Conservation (phyloP, 1,140 invertebrate genomes). For the Helicoverpa armigera region DNA sequence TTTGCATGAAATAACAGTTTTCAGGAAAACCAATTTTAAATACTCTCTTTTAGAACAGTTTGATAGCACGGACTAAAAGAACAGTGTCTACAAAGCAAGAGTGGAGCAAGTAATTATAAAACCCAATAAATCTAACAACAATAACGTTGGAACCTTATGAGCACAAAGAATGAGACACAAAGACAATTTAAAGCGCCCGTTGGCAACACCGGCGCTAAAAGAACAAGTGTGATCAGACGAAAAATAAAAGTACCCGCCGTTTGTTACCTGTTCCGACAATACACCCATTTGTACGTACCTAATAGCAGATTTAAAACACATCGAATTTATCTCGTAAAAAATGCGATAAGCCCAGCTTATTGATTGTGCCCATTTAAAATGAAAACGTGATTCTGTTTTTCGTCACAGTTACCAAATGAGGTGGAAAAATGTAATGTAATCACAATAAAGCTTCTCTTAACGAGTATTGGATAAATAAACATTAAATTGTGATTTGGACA, state of each 20-base stretch:
- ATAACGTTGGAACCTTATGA: conserved; percentile 29
- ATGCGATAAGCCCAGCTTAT: conserved; percentile 81
- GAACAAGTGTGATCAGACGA: conserved; percentile 53
- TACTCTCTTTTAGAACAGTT: background rate
- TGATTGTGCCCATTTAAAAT: conserved; percentile 84
- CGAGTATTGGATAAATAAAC: conserved; percentile 47
- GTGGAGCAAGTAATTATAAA: conserved; percentile 33
- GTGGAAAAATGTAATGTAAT: conserved; percentile 48
- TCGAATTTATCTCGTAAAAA: conserved; percentile 79
- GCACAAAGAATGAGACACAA: conserved; percentile 49
- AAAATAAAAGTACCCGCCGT: conserved; percentile 60
- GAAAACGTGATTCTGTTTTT: conserved; percentile 75
- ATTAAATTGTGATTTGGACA: conserved; percentile 36
- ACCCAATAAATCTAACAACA: conserved; percentile 42
- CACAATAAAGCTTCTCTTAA: conserved; percentile 39
- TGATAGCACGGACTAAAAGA: background rate
- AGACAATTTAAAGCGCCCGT: conserved; percentile 48
- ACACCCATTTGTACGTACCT: conserved; percentile 72
- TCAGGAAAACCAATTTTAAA: too few species aligned
- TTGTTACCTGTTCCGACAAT: conserved; percentile 65
- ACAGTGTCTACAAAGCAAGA: background rate
- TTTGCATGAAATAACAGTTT: too few species aligned
- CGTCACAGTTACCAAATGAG: conserved; percentile 63
- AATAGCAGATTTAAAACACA: conserved; percentile 80
- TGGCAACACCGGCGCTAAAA: conserved; percentile 43